Evolutionary conservation across 2,113 vertebrate species (phyloP).

Genomic region (Oxygymnocypris stewartii): DNA sequence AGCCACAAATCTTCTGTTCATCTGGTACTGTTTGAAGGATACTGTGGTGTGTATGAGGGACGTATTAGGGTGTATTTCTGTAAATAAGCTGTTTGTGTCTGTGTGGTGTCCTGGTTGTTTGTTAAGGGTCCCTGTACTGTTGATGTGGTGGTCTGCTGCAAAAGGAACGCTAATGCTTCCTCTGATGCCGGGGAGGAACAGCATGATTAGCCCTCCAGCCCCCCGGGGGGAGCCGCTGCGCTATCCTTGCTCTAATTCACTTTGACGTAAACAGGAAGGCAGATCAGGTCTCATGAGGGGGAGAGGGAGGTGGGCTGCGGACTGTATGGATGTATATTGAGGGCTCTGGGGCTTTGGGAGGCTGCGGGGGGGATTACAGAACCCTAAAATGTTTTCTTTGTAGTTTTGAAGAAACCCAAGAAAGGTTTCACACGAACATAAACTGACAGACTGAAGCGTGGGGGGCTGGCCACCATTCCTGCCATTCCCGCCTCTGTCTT

Average conservation of each 20-base stretch:
- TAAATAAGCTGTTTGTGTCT: slow-evolving; percentile 15
- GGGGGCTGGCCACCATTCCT: slow-evolving; percentile 4
- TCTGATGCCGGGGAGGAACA: slow-evolving; percentile 70
- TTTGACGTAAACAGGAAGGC: slow-evolving; percentile 80
- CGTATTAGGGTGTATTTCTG: not conserved
- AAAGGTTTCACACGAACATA: slow-evolving; percentile 66
- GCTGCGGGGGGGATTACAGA: slow-evolving; percentile 71
- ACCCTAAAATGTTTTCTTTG: slow-evolving; percentile 80
- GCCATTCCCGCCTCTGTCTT: not conserved
- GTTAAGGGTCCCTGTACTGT: slow-evolving; percentile 45
- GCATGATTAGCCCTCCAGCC: slow-evolving; percentile 76
- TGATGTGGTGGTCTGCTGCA: slow-evolving; percentile 59
- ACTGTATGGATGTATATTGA: slow-evolving; percentile 54
- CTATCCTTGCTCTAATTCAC: slow-evolving; percentile 67
- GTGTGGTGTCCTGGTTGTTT: slow-evolving; percentile 49
- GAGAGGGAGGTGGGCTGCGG: slow-evolving; percentile 52
- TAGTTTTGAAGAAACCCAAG: slow-evolving; percentile 72
- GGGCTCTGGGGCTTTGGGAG: slow-evolving; percentile 65
- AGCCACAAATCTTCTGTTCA: slow-evolving; percentile 31
- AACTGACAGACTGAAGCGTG: slow-evolving; percentile 14
- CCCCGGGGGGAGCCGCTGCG: slow-evolving; percentile 72
- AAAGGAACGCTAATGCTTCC: slow-evolving; percentile 78
- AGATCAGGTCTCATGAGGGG: slow-evolving; percentile 66
- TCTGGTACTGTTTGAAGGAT: not conserved
- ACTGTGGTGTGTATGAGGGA: not conserved